phyloP scores from a whole-genome alignment of 2,113 vertebrate species.

The Tylochromis polylepis region DNA sequence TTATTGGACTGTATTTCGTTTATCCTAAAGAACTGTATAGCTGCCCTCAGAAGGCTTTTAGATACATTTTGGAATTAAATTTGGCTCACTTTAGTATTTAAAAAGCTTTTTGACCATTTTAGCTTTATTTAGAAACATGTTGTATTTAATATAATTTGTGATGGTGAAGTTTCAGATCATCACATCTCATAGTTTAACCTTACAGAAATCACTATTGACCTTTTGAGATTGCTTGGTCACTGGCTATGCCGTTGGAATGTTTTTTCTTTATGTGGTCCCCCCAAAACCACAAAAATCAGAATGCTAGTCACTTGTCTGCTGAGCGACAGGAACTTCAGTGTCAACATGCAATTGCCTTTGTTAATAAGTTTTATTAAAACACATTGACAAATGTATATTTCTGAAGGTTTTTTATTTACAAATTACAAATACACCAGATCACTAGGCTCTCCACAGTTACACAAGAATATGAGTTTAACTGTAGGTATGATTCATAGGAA shows the following conservation, averaged over 20 bases:
- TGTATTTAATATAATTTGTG: not conserved
- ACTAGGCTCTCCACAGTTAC: not conserved
- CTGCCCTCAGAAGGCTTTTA: not conserved
- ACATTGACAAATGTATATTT: not conserved
- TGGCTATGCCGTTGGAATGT: not conserved
- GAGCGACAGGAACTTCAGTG: not conserved
- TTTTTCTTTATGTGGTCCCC: no score
- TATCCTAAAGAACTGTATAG: rapidly evolving
- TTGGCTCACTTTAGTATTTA: not conserved
- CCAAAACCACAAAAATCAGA: rapidly evolving
- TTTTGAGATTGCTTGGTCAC: not conserved
- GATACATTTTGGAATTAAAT: not conserved
- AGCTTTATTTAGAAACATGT: not conserved
- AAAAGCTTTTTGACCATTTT: not conserved
- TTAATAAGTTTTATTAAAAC: not conserved
- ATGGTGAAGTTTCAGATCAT: not conserved
- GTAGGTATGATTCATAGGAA: not conserved
- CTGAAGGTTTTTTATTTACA: not conserved
- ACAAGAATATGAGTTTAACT: not conserved
- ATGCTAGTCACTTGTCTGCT: rapidly evolving
- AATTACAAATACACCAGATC: not conserved
- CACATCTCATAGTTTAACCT: not conserved
- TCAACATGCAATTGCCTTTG: not conserved
- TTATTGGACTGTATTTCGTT: rapidly evolving
- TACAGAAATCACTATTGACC: not conserved